These are phyloP conservation scores for Brenthis ino DNA, from an alignment of 2,888 invertebrate species.

Conservation along the genomic window DNA sequence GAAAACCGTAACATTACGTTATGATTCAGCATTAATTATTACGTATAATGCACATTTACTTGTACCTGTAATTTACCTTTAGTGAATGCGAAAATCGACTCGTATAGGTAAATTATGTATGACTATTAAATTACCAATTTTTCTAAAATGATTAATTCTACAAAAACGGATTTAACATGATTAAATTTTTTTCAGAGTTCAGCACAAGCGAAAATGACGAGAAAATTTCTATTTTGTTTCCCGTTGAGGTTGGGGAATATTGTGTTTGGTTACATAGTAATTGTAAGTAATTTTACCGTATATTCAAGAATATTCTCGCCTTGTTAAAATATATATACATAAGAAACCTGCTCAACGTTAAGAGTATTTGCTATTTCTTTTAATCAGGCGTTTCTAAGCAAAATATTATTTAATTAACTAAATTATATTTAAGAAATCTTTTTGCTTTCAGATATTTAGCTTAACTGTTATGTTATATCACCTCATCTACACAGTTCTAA, in stretches of 20 bases:
- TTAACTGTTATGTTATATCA: conserved; percentile 66
- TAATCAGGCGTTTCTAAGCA: neutral
- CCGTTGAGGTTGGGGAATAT: conserved; percentile 73
- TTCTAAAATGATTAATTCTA: no score
- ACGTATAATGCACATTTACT: no score
- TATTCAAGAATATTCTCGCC: conserved; percentile 13
- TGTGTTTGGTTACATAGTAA: conserved; percentile 72
- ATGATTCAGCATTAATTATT: no score
- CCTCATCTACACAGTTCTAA: conserved; percentile 55
- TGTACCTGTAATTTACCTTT: no score
- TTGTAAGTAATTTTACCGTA: conserved; percentile 60
- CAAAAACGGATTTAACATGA: neutral
- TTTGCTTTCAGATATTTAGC: conserved; percentile 62
- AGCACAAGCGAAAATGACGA: conserved; percentile 58
- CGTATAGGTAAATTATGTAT: no score
- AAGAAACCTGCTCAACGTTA: neutral
- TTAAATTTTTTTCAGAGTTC: conserved; percentile 53
- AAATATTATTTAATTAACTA: neutral
- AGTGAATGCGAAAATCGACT: no score
- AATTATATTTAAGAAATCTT: neutral
- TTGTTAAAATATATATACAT: neutral
- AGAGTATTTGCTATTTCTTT: conserved; percentile 2
- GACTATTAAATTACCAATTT: no score
- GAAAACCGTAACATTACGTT: neutral
- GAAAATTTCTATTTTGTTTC: conserved; percentile 77